These are phyloP conservation scores for Daubentonia madagascariensis DNA, from an alignment of 2,113 vertebrate genomes.

Conservation along the genomic window DNA sequence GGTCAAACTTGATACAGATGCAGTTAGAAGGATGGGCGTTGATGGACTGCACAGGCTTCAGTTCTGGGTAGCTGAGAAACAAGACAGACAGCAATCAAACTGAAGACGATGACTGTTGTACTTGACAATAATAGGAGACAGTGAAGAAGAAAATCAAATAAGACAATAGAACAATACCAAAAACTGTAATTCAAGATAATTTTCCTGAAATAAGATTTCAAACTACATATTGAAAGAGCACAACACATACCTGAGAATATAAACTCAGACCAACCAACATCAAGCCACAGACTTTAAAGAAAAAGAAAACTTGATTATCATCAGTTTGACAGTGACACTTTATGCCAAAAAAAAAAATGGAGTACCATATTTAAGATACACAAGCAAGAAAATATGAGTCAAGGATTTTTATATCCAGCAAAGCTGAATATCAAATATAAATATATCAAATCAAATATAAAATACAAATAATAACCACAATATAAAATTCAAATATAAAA, in stretches of 20 bases:
- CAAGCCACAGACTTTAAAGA: not conserved
- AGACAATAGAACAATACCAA: not conserved
- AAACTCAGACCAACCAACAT: not conserved
- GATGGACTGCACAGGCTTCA: slow-evolving; percentile 99
- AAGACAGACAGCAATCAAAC: slow-evolving; percentile 10
- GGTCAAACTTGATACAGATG: slow-evolving; percentile 99
- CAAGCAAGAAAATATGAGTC: not conserved
- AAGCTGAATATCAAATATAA: not conserved
- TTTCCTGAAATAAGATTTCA: not conserved
- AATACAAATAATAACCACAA: not conserved
- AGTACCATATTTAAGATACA: not conserved
- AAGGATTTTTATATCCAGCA: not conserved
- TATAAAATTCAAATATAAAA: not conserved
- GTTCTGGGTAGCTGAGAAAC: slow-evolving; percentile 92
- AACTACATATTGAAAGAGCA: not conserved
- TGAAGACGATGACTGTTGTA: not conserved
- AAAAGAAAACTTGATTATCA: not conserved
- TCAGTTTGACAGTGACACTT: not conserved
- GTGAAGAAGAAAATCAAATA: not conserved
- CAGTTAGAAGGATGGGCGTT: slow-evolving; percentile 99
- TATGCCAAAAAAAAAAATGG: not conserved
- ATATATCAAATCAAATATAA: too few relatives aligned
- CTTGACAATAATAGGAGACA: not conserved
- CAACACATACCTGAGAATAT: not conserved
- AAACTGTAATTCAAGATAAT: not conserved